Evolutionary conservation across 2,113 vertebrate genomes (phyloP).

Genomic region (Osmerus mordax): DNA sequence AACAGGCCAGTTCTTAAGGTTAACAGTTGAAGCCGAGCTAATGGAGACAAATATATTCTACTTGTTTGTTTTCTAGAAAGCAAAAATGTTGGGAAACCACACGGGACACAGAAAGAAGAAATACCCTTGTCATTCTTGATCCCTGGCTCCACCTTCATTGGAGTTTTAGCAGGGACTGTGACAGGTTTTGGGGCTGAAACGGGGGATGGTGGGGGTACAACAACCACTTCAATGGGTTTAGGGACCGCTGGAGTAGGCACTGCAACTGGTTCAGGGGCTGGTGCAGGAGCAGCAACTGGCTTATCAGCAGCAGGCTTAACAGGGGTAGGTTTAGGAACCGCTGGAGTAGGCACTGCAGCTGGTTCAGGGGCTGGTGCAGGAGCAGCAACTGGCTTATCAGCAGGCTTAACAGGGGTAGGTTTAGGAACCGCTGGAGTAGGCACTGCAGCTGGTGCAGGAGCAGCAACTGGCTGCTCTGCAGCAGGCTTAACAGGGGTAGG

Average conservation of each 20-base stretch:
- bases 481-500: neutral
- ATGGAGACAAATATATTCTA: neutral
- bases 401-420: neutral
- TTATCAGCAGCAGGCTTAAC: constrained; percentile 18
- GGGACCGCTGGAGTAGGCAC: constrained; percentile 17
- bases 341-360: neutral
- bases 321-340: constrained; percentile 8
- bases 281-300: neutral
- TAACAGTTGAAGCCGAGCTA: neutral
- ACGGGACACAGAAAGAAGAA: constrained; percentile 53
- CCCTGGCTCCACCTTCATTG: constrained; percentile 76
- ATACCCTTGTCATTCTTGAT: constrained; percentile 97
- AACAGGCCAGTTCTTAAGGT: constrained; percentile 22
- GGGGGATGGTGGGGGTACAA: constrained; percentile 45
- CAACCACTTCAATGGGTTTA: constrained; percentile 36
- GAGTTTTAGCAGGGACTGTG: constrained; percentile 64
- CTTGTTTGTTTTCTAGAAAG: constrained; percentile 1
- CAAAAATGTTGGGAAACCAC: constrained; percentile 22
- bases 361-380: neutral
- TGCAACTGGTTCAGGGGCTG: neutral
- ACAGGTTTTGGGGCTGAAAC: constrained; percentile 54
- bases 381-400: neutral
- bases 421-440: neutral
- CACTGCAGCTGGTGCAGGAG: neutral
- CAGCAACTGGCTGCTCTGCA: fast-evolving